Conservation (phyloP, 2,888 invertebrate species). For the Trachelus iudaicus region DNA sequence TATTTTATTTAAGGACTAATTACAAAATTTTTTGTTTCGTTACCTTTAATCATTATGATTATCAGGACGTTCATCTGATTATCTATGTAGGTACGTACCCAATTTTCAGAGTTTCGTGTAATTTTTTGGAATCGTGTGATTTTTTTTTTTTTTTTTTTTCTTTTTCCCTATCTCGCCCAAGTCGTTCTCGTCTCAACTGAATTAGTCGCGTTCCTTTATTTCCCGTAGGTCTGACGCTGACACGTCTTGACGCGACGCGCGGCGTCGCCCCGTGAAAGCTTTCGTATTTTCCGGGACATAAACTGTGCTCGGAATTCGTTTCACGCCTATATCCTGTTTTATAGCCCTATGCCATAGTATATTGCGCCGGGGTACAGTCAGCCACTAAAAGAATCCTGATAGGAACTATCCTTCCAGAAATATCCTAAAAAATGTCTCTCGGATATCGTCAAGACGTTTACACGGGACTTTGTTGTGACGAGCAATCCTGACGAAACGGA, state of each 20-base stretch:
- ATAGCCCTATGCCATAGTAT: constrained; percentile 9
- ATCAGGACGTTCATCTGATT: background rate
- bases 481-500: background rate
- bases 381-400: background rate
- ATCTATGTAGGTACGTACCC: background rate
- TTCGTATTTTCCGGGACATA: constrained; percentile 29
- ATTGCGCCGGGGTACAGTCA: background rate
- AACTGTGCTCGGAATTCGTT: constrained; percentile 26
- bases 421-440: background rate
- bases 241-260: constrained; percentile 9
- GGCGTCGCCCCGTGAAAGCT: constrained; percentile 22
- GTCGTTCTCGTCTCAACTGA: constrained; percentile 15
- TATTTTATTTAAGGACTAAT: background rate
- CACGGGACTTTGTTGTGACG: background rate
- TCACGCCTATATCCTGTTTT: constrained; percentile 28
- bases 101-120: background rate
- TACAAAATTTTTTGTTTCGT: background rate
- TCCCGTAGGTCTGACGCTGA: background rate
- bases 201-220: constrained; percentile 22
- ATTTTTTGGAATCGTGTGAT: background rate
- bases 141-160: background rate
- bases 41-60: background rate
- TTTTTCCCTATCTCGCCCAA: background rate
- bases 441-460: background rate
- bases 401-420: background rate